A percentile compares a stretch with the other conserved stretches of the same genome.
Evolutionary conservation across 1,140 invertebrate species (phyloP).

Genomic region (Pogonus chalceus): DNA sequence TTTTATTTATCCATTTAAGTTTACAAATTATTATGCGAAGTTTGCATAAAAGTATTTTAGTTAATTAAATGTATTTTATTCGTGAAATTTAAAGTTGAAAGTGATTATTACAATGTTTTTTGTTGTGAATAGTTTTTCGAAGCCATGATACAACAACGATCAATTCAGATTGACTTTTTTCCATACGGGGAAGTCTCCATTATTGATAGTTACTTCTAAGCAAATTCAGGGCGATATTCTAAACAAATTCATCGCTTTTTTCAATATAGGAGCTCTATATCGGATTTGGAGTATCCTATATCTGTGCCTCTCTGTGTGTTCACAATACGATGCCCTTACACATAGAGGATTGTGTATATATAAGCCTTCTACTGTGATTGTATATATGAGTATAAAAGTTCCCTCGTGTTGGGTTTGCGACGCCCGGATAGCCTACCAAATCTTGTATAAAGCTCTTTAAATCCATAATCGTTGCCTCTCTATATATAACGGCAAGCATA

Average conservation of each 20-base stretch:
- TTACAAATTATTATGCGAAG: no score
- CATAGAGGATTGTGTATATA: background rate
- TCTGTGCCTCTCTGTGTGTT: background rate
- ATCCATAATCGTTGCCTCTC: background rate
- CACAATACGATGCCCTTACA: background rate
- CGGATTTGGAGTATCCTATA: no score
- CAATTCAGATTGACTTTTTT: background rate
- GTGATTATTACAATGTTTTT: background rate
- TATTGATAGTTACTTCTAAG: background rate
- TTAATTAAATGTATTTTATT: no score
- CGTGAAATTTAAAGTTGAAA: no score
- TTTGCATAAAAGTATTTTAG: no score
- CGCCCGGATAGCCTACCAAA: background rate
- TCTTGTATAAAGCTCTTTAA: background rate
- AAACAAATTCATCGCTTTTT: background rate
- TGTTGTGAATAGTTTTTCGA: background rate
- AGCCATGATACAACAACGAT: background rate
- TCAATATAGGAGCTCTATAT: background rate
- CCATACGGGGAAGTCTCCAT: background rate
- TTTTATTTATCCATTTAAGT: no score
- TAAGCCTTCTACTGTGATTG: background rate
- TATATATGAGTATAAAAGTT: background rate
- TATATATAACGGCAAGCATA: no score
- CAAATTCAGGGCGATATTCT: background rate
- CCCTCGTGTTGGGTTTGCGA: background rate